phyloP scores from a whole-genome alignment of 2,797 vertebrate genomes.

The Babyrousa celebensis region DNA sequence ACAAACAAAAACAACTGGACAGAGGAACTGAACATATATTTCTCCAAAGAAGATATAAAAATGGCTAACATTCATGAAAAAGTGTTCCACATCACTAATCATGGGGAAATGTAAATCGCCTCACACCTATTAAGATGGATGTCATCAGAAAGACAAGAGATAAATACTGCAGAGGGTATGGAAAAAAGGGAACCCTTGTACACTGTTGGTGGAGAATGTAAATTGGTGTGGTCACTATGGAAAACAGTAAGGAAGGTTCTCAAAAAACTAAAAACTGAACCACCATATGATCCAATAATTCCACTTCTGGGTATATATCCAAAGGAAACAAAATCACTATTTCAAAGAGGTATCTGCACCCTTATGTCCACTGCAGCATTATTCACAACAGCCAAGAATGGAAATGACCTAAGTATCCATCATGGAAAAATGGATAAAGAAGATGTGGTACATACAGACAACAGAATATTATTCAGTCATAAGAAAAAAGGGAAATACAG shows the following conservation, averaged over 20 bases:
- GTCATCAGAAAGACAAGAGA: background rate
- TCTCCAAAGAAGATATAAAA: conserved; percentile 15
- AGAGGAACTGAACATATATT: background rate
- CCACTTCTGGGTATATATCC: background rate
- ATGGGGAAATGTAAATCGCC: background rate
- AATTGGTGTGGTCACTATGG: background rate
- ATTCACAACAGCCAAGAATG: background rate
- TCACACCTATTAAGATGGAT: background rate
- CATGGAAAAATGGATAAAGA: background rate
- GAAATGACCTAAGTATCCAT: conserved; percentile 8
- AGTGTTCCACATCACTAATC: background rate
- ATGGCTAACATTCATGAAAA: background rate
- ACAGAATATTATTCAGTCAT: background rate
- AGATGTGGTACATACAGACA: background rate
- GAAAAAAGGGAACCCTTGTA: background rate
- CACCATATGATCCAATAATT: conserved; percentile 14
- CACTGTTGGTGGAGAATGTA: background rate
- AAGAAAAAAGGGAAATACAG: background rate
- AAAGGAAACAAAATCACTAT: background rate
- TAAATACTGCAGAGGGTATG: background rate
- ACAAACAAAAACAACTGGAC: background rate
- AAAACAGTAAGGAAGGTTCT: background rate
- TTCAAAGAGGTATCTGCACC: background rate
- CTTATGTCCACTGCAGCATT: background rate
- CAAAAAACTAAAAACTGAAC: conserved; percentile 45